Evolutionary conservation across 2,797 vertebrate genomes (phyloP).

Genomic region (Margarornis squamiger): DNA sequence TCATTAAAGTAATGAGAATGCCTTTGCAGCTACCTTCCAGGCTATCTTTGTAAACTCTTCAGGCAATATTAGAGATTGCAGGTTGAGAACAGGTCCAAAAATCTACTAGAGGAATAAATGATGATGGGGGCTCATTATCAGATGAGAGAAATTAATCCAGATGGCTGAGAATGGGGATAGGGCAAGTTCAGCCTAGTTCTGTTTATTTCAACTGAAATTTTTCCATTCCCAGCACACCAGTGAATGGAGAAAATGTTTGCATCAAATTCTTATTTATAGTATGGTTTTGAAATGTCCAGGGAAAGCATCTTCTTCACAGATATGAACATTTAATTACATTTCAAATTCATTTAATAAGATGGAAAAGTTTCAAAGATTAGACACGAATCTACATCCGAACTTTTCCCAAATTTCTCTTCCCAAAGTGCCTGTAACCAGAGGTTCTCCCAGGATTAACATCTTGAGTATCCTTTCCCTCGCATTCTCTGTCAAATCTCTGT

Average conservation of each 20-base stretch:
- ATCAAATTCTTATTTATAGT: not conserved
- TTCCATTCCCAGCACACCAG: not conserved
- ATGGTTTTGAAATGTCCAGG: not conserved
- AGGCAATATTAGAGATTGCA: conserved; percentile 36
- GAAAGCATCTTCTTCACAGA: not conserved
- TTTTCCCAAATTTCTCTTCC: not conserved
- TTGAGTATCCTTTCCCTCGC: not conserved
- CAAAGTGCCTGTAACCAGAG: not conserved
- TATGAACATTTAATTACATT: not conserved
- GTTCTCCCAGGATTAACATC: not conserved
- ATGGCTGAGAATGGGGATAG: not conserved
- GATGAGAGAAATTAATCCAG: conserved; percentile 50
- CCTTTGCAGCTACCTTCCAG: conserved; percentile 39
- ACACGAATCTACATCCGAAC: not conserved
- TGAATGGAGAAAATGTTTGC: not conserved
- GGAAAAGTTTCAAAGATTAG: not conserved
- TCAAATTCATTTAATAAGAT: not conserved
- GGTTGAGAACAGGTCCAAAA: conserved; percentile 20
- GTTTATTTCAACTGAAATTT: not conserved
- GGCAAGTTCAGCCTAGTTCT: conserved; percentile 16
- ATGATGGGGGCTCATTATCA: conserved; percentile 13
- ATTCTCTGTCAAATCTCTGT: not conserved
- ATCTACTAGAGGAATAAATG: conserved; percentile 28
- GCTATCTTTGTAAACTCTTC: conserved; percentile 41
- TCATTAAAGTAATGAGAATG: conserved; percentile 62